Conservation (phyloP, 2,113 vertebrate species). For the Ciconia stormi region DNA sequence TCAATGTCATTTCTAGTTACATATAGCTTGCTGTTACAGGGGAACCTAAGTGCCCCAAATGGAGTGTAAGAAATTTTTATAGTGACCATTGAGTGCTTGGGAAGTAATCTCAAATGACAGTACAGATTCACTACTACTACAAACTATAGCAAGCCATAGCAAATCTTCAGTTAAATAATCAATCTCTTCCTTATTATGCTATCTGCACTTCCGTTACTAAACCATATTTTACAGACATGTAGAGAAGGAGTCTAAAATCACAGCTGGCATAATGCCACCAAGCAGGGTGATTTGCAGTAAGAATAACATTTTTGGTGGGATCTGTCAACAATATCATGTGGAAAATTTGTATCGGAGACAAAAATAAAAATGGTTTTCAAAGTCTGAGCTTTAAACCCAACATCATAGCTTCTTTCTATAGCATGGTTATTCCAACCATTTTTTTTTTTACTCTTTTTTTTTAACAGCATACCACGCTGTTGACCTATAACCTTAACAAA, state of each 20-base stretch:
- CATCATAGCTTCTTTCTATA: background rate
- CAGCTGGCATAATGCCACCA: background rate
- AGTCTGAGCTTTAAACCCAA: background rate
- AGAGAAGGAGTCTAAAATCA: background rate
- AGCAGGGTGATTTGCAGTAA: background rate
- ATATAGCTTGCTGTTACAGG: background rate
- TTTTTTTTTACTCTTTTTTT: background rate
- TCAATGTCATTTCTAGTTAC: background rate
- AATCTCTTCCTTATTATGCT: background rate
- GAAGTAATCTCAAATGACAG: background rate
- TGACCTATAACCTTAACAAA: background rate
- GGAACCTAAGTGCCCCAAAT: background rate
- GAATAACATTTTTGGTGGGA: background rate
- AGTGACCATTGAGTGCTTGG: background rate
- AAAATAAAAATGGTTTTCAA: background rate
- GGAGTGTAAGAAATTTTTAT: background rate
- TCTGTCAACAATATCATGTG: background rate
- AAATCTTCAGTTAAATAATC: background rate
- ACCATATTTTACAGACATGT: background rate
- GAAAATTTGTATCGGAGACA: background rate
- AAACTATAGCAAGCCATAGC: background rate
- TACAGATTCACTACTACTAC: background rate
- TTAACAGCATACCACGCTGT: background rate
- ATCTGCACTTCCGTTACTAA: background rate
- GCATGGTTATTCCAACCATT: background rate